phyloP scores from a whole-genome alignment of 2,888 invertebrate genomes.

The Zygothrica quintamaculata region DNA sequence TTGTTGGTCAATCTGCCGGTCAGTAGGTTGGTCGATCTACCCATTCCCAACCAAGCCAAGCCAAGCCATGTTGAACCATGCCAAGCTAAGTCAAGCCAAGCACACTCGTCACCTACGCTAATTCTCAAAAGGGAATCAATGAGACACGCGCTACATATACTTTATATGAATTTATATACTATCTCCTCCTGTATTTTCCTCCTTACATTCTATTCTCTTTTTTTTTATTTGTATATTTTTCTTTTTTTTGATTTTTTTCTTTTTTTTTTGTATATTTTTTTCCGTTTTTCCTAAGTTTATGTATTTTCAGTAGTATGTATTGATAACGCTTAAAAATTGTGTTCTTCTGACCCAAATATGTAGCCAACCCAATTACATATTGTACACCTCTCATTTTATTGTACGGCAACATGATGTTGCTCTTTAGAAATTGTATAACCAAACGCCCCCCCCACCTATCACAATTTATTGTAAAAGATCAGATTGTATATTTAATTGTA shows the following conservation, averaged over 20 bases:
- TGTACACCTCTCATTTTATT: constrained; percentile 2
- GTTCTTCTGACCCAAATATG: constrained; percentile 10
- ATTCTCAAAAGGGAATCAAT: constrained; percentile 83
- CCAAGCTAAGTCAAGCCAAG: constrained; percentile 1
- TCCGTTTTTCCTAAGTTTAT: not conserved
- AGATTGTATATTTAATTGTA: constrained; percentile 47
- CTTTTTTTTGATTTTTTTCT: not conserved
- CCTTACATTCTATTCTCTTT: constrained; percentile 30
- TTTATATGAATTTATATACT: constrained; percentile 8
- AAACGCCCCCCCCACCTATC: constrained; percentile 6
- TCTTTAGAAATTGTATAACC: constrained; percentile 5
- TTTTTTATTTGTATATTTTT: constrained; percentile 17
- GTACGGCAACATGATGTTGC: constrained; percentile 25
- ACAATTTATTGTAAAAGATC: constrained; percentile 43
- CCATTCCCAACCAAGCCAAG: constrained; percentile 2
- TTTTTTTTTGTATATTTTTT: not conserved
- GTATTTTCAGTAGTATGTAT: constrained; percentile 11
- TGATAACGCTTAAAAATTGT: constrained; percentile 4
- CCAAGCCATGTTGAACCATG: not conserved
- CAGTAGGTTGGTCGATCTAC: constrained; percentile 21
- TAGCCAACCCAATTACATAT: constrained; percentile 4
- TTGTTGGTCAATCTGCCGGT: constrained; percentile 4
- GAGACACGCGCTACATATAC: constrained; percentile 79
- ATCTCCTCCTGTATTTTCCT: constrained; percentile 14
- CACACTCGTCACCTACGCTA: constrained; percentile 54